phyloP scores from a whole-genome alignment of 2,797 vertebrate species.

The Cossypha dichroa region DNA sequence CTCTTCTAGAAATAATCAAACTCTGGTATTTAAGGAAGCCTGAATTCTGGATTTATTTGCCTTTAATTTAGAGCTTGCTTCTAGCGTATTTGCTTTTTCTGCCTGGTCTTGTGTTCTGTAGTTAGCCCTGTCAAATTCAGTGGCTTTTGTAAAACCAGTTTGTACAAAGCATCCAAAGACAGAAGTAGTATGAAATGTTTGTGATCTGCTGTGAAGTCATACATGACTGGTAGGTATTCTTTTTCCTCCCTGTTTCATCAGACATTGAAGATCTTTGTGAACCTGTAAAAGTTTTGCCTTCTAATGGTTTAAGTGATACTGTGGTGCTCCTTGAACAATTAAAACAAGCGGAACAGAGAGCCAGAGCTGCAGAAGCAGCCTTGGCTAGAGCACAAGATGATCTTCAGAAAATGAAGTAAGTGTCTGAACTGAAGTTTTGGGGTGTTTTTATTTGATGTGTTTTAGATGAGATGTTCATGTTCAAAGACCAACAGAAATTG shows the following conservation, averaged over 20 bases:
- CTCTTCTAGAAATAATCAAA: neutral
- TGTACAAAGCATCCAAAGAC: neutral
- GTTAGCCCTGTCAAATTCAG: neutral
- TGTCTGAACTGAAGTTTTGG: neutral
- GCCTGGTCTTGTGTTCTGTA: neutral
- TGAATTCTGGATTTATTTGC: neutral
- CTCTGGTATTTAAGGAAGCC: neutral
- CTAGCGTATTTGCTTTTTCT: neutral
- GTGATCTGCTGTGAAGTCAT: neutral
- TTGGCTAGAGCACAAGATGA: constrained; percentile 86
- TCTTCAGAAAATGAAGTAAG: constrained; percentile 90
- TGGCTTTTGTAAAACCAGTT: neutral
- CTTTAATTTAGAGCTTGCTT: neutral
- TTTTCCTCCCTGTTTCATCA: constrained; percentile 42
- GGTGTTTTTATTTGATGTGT: neutral
- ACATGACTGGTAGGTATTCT: neutral
- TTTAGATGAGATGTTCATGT: neutral
- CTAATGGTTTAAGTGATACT: constrained; percentile 39
- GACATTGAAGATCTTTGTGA: constrained; percentile 89
- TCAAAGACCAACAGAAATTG: neutral
- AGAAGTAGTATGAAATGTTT: neutral
- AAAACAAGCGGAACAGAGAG: constrained; percentile 81
- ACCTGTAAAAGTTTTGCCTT: neutral
- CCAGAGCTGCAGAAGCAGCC: constrained; percentile 81
- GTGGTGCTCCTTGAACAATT: constrained; percentile 72